Evolutionary conservation across 2,797 vertebrate genomes (phyloP), one percentile per base, ranked within the genome.

Genomic region (Epinephelus malabaricus): DNA sequence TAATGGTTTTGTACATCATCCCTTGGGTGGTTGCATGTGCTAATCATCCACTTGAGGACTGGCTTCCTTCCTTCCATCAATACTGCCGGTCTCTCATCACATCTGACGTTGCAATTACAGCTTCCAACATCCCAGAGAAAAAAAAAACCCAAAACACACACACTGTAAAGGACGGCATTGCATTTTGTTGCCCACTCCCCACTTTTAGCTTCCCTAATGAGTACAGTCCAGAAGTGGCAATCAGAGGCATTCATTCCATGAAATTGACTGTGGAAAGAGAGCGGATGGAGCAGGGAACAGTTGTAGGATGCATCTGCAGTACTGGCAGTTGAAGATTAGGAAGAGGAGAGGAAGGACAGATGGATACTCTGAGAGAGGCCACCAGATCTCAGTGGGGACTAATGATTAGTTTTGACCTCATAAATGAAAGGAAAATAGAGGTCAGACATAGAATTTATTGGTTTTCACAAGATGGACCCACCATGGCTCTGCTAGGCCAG

Each of bases 381-480:
- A 71, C 38, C 38, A 51, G 40, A 87, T 82, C 74, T 85, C 76
- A 34, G 38, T 65, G 64, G 54, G 72, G 70, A 73, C 49, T 73
- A 62, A 86, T 89, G 84, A 88, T 91, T 91, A 73, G 67, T 83
- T 89, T 72, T 84, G 87, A 92, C 90, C 89, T 90, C 68, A 65
- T 76, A 73, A 79, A 87, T 69, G 69, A 85, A 87, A 81, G 76
- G 72, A 80, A 89, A 87, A 90, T 88, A 25, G 79, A 85, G 85
- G 86, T 88, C 83, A 85, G 67, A 62, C 59, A 38, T 50, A 13
- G 21, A 77, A 78, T 71, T 21, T 76, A 86, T 82, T 85, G 73
- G 82, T 62, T 90, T 75, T 67, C 3, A 49, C 38, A 21, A 68
- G 46, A 78, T 78, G 55, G 74, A 54, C 23, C 46, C 65, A 34